A percentile compares a stretch with the other conserved stretches of the same genome.
phyloP scores from a whole-genome alignment of 1,140 invertebrate species.

The Acromyrmex charruanus region DNA sequence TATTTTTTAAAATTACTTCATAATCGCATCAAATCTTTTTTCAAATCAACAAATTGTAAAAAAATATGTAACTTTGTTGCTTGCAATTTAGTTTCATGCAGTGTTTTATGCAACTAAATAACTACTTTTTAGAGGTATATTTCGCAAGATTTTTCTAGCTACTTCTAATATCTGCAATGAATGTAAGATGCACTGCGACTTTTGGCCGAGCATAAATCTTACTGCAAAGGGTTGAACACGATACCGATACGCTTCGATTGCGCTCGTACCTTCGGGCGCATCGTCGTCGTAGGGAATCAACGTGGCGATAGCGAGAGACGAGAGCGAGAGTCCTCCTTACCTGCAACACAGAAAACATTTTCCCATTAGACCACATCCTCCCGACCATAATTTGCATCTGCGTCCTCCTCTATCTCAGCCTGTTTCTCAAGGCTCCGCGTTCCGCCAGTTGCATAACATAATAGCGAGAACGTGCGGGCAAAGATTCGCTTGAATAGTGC shows the following conservation, averaged over 20 bases:
- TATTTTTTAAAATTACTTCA: no score
- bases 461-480: slow-evolving; percentile 15
- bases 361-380: slow-evolving; percentile 61
- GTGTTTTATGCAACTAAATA: neutral
- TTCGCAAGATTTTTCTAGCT: neutral
- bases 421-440: slow-evolving; percentile 47
- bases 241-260: slow-evolving; percentile 46
- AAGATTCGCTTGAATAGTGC: slow-evolving; percentile 41
- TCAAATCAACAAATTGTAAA: neutral
- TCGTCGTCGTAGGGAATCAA: slow-evolving; percentile 40
- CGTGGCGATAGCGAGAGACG: slow-evolving; percentile 11
- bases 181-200: slow-evolving; percentile 17
- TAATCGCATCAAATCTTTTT: neutral
- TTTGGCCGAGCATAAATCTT: slow-evolving; percentile 27
- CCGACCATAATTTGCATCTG: slow-evolving; percentile 60
- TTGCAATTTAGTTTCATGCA: neutral
- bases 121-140: slow-evolving; percentile 11
- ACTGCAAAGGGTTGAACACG: slow-evolving; percentile 28
- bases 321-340: slow-evolving; percentile 54
- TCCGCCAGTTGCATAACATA: slow-evolving; percentile 45
- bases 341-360: slow-evolving; percentile 71
- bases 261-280: slow-evolving; percentile 24
- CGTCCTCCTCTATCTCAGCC: slow-evolving; percentile 43
- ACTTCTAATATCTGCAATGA: neutral
- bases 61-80: neutral